Evolutionary conservation across 2,113 vertebrate species (phyloP).

Genomic region (Nyctereutes procyonoides): DNA sequence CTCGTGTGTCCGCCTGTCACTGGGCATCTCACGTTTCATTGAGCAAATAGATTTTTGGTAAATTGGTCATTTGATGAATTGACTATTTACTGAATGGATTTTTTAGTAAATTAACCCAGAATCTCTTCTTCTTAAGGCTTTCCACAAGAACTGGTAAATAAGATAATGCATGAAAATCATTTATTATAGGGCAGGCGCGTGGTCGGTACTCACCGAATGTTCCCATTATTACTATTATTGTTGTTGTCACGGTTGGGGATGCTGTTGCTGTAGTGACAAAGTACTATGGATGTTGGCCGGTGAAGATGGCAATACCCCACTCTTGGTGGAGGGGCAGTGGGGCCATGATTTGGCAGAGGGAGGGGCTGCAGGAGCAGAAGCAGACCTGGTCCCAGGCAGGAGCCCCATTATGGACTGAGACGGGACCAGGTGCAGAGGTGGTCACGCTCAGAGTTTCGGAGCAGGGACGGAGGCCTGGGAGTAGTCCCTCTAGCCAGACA

Average conservation of each 20-base stretch:
- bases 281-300: not conserved
- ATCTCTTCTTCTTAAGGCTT: slow-evolving; percentile 11
- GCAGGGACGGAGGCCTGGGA: not conserved
- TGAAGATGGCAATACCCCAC: not conserved
- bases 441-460: not conserved
- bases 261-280: not conserved
- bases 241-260: accelerated
- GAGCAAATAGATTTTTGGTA: slow-evolving; percentile 40
- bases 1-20: not conserved
- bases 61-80: slow-evolving; percentile 51
- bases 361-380: not conserved
- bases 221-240: not conserved
- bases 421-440: not conserved
- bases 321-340: not conserved
- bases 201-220: not conserved
- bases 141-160: slow-evolving; percentile 13
- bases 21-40: not conserved
- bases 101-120: slow-evolving; percentile 51
- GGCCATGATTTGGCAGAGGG: not conserved
- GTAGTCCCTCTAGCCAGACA: too few species aligned
- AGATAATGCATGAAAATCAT: not conserved
- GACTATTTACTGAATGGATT: slow-evolving; percentile 61
- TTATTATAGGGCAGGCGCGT: not conserved
- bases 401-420: too few species aligned
- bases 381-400: not conserved